A percentile compares a stretch with the other conserved stretches of the same genome.
Evolutionary conservation across 2,888 invertebrate genomes (phyloP).

Genomic region (Lypha dubia): DNA sequence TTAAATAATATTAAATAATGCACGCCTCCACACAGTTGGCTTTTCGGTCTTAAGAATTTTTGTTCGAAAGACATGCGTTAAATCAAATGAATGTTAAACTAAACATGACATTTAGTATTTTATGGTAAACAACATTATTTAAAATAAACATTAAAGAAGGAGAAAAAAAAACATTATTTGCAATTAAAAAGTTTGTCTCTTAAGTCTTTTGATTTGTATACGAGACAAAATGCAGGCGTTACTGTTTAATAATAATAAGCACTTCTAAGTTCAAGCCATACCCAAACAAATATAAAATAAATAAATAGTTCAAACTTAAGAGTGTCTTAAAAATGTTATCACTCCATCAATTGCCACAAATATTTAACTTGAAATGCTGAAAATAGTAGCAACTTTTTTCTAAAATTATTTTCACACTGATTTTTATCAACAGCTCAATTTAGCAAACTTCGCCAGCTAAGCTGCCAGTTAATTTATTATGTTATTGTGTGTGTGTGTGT

Average conservation of each 20-base stretch:
- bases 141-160: background rate
- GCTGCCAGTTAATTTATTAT: constrained; percentile 46
- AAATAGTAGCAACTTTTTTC: constrained; percentile 35
- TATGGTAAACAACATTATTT: background rate
- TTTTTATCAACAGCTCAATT: constrained; percentile 29
- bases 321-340: constrained; percentile 38
- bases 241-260: constrained; percentile 31
- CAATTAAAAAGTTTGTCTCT: background rate
- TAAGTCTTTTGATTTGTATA: background rate
- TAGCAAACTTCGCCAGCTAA: background rate
- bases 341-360: constrained; percentile 45
- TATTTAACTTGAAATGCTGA: background rate
- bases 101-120: background rate
- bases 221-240: constrained; percentile 17
- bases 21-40: background rate
- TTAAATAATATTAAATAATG: background rate
- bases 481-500: background rate
- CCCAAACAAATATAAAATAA: constrained; percentile 18
- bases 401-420: constrained; percentile 24
- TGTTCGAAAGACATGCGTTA: background rate
- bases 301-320: background rate
- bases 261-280: constrained; percentile 15
- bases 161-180: background rate
- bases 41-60: background rate
- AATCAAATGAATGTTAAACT: background rate